phyloP scores from a whole-genome alignment of 1,140 invertebrate genomes.

The Ceratitis capitata region DNA sequence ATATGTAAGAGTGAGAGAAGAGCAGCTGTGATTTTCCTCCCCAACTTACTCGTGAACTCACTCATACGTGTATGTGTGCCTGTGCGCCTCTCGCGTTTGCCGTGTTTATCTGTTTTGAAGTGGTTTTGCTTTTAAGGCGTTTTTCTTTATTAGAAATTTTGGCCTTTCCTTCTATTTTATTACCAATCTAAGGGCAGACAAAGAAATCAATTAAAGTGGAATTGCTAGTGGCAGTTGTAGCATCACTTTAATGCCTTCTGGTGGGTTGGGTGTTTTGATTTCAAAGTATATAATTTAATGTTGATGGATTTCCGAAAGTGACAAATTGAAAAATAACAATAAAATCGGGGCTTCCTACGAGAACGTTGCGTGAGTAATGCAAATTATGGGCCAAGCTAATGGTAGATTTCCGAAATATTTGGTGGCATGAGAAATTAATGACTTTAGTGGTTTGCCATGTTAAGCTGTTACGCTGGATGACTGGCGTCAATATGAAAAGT shows the following conservation, averaged over 20 bases:
- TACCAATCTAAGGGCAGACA: neutral
- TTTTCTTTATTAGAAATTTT: neutral
- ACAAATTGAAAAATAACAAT: neutral
- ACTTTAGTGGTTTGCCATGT: too few relatives aligned
- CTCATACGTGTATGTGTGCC: neutral
- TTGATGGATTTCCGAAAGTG: neutral
- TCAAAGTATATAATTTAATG: neutral
- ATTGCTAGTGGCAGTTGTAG: neutral
- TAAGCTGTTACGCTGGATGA: too few relatives aligned
- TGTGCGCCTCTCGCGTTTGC: neutral
- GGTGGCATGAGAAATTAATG: too few relatives aligned
- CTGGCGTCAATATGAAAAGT: too few relatives aligned
- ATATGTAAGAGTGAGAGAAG: neutral
- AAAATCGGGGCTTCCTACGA: neutral
- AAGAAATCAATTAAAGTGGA: slow-evolving; percentile 1
- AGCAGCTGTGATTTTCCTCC: neutral
- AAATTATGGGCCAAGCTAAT: neutral
- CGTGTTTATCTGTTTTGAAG: neutral
- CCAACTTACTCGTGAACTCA: too few relatives aligned
- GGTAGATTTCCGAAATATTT: too few relatives aligned
- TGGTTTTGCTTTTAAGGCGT: neutral
- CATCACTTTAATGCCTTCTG: neutral
- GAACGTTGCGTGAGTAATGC: neutral
- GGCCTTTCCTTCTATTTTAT: neutral
- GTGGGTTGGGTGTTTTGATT: neutral